phyloP scores from a whole-genome alignment of 2,888 invertebrate species.

The Zootermopsis nevadensis region DNA sequence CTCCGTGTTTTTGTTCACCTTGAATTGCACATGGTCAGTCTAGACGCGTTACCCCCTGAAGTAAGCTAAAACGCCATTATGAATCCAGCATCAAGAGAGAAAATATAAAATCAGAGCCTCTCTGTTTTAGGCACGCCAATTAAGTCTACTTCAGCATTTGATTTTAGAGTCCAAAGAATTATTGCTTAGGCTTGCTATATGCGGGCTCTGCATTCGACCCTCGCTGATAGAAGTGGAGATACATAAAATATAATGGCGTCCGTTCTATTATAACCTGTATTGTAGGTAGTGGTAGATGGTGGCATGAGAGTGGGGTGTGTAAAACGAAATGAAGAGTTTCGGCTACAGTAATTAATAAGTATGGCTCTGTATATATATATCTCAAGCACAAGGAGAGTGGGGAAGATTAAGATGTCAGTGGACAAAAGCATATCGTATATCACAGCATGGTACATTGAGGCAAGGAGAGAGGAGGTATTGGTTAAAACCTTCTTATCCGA shows the following conservation, averaged over 20 bases:
- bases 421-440: slow-evolving; percentile 49
- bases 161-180: not conserved
- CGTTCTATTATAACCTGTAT: not conserved
- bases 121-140: not conserved
- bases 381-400: not conserved
- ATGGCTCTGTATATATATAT: not conserved
- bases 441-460: slow-evolving; percentile 42
- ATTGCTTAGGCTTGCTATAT: not conserved
- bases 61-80: not conserved
- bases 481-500: slow-evolving; percentile 20
- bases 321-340: not conserved
- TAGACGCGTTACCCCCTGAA: too few relatives aligned
- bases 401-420: slow-evolving; percentile 50
- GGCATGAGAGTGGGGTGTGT: not conserved
- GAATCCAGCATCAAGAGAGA: not conserved
- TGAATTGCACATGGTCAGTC: too few relatives aligned
- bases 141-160: not conserved
- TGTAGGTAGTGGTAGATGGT: not conserved
- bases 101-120: not conserved
- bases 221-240: not conserved
- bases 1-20: not conserved
- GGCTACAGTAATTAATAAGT: slow-evolving; percentile 1
- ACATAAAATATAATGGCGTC: not conserved
- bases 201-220: not conserved
- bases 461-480: not conserved